Evolutionary conservation across 64 coral and sea anemone genomes (phyloP), one percentile per base, ranked within the genome.

Genomic region (Dendrophyllia cribrosa): DNA sequence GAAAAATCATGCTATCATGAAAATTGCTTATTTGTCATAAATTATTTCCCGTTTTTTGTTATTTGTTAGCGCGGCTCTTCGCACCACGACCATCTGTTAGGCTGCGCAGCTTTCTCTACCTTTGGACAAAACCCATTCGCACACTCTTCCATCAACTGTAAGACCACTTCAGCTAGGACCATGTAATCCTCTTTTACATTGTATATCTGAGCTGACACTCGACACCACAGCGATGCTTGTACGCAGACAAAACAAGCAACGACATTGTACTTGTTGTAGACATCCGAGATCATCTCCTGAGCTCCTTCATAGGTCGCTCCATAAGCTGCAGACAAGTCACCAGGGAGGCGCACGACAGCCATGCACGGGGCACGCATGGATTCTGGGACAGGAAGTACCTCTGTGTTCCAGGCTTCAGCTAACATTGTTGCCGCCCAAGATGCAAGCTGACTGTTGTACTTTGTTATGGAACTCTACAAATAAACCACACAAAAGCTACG

Each of bases 211-310:
- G 75, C 87, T 3, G 91, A 93, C 21, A 96, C 86, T 34, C 95
- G 81, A 56, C 91, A 96, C 95, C 95, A 96, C 23, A 96, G 85
- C 9, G 95, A 96, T 15, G 91, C 93, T 67, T 96, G 95, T 10
- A 96, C 77, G 46, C 87, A 94, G 15, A 76, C 52, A 49, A 94
- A 76, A 82, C 63, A 14, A 20, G 83, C 75, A 58, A 93, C 61
- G 49, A 96, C 83, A 26, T 86, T 93, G 70, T 96, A 91, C 14
- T 56, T 74, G 50, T 56, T 60, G 45, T 77, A 94, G 43, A 96
- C 24, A 48, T 96, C 91, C 20, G 25, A 72, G 25, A 82, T 81
- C 22, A 89, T 77, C 72, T 75, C 20, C 3, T 70, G 7, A 9
- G 56, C 74, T 16, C 82, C 87, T 58, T 68, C 43, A 0, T 44